These are phyloP conservation scores for Leucoraja ocellata DNA, from an alignment of 2,797 vertebrate species.

Conservation along the genomic window DNA sequence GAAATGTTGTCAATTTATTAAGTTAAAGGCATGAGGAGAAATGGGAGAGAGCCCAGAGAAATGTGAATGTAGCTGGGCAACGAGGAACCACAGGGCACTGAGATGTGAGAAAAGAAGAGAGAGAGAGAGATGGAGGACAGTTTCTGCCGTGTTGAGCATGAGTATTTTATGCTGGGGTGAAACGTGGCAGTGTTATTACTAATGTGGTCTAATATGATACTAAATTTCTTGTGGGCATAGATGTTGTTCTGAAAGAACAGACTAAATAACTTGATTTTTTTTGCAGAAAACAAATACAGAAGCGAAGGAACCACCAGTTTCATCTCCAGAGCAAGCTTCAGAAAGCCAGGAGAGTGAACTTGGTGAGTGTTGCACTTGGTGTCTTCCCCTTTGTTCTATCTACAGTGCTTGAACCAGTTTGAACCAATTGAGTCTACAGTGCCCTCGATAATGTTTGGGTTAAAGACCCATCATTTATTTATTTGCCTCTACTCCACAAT, in stretches of 20 bases:
- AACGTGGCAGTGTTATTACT: neutral
- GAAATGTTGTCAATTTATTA: too few relatives aligned
- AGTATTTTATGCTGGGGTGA: neutral
- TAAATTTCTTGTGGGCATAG: neutral
- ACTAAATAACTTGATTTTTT: slow-evolving; percentile 44
- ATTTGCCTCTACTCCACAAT: too few relatives aligned
- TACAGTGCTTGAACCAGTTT: too few relatives aligned
- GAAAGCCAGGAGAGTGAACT: slow-evolving; percentile 89
- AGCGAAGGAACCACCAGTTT: slow-evolving; percentile 54
- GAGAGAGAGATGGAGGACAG: neutral
- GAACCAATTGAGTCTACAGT: too few relatives aligned
- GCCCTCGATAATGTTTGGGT: too few relatives aligned
- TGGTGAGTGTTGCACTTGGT: slow-evolving; percentile 54
- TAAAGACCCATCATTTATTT: too few relatives aligned
- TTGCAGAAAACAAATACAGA: slow-evolving; percentile 55
- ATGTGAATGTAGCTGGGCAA: too few relatives aligned
- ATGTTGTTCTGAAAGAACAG: neutral
- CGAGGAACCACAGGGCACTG: too few relatives aligned
- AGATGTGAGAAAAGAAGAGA: too few relatives aligned
- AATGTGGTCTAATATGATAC: neutral
- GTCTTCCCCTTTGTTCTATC: too few relatives aligned
- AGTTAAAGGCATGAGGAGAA: too few relatives aligned
- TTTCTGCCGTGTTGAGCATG: neutral
- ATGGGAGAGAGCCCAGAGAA: too few relatives aligned
- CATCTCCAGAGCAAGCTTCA: slow-evolving; percentile 58